Evolutionary conservation across 2,797 vertebrate species (phyloP), one percentile per base, ranked within the genome.

Genomic region (Falco rusticolus): DNA sequence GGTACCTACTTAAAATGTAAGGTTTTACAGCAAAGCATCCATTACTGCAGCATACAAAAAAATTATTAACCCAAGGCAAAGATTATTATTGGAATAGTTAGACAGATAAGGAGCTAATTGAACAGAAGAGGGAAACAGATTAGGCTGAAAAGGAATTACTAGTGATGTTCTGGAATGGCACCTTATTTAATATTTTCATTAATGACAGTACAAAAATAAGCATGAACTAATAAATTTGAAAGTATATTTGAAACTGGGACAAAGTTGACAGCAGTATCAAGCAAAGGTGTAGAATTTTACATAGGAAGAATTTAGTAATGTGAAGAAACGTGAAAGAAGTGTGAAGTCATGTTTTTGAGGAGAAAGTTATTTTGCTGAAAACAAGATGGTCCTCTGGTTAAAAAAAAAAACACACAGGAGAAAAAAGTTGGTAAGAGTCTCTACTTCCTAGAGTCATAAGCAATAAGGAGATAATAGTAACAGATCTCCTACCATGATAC

Each of bases 181-280:
- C 43, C 45, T 94, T 71, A 94, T 86, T 94, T 83, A 80, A 89
- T 85, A 93, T 54, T 94, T 94, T 90, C 21, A 80, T 89, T 91
- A 84, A 78, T 80, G 82, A 74, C 64, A 82, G 47, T 43, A 82
- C 11, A 87, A 81, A 77, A 76, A 14, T 6, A 84, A 81, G 41
- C 26, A 87, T 20, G 48, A 91, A 81, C 6, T 77, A 88, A 75
- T 69, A n/a, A 57, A 65, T 87, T 66, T 72, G 71, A 95, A 85
- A 33, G 33, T 54, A 20, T 33, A 78, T 72, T 84, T 91, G 90
- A 94, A 94, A 91, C 14, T 72, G 13, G 59, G 33, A 68, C 29
- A 82, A 65, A 69, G 26, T 2, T 76, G 64, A 50, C 47, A 87
- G 50, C 29, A 79, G 22, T 33, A 61, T 41, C 29, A 81, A 72